A percentile compares a stretch with the other conserved stretches of the same genome.
Conservation (phyloP, 1,140 invertebrate species). For the Drosophila ercepeae region DNA sequence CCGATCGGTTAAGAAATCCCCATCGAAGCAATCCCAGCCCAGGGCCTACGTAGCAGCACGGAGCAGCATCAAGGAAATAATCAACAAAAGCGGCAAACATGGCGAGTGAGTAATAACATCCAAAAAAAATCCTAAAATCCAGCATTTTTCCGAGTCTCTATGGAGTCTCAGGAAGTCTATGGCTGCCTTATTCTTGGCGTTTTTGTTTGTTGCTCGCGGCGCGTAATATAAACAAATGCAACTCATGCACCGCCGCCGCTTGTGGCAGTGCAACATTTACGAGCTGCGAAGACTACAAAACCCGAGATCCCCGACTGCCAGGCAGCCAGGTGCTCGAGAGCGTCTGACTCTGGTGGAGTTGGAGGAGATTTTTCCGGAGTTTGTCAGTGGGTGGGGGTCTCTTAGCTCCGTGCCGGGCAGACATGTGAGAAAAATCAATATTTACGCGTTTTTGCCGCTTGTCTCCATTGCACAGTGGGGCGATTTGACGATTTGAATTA, state of each 20-base stretch:
- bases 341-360: conserved; percentile 12
- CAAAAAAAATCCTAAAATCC: conserved; percentile 1
- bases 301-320: conserved; percentile 10
- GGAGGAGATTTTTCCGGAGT: background rate
- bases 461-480: conserved; percentile 11
- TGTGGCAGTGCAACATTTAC: conserved; percentile 56
- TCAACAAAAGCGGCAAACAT: conserved; percentile 61
- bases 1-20: conserved; percentile 19
- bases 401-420: conserved; percentile 13
- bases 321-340: conserved; percentile 48
- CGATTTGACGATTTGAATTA: conserved; percentile 17
- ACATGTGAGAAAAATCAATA: conserved; percentile 79
- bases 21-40: conserved; percentile 9
- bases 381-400: background rate
- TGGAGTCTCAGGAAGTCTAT: conserved; percentile 1
- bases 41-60: conserved; percentile 4
- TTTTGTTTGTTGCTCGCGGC: conserved; percentile 44
- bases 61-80: conserved; percentile 21
- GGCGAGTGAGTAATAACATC: conserved; percentile 77
- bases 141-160: background rate
- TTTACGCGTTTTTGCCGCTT: conserved; percentile 40
- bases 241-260: conserved; percentile 41
- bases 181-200: conserved; percentile 26
- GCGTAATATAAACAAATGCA: conserved; percentile 70
- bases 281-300: conserved; percentile 54